Evolutionary conservation across 2,113 vertebrate genomes (phyloP), one percentile per base, ranked within the genome.

Genomic region (Epinephelus cyanopodus): DNA sequence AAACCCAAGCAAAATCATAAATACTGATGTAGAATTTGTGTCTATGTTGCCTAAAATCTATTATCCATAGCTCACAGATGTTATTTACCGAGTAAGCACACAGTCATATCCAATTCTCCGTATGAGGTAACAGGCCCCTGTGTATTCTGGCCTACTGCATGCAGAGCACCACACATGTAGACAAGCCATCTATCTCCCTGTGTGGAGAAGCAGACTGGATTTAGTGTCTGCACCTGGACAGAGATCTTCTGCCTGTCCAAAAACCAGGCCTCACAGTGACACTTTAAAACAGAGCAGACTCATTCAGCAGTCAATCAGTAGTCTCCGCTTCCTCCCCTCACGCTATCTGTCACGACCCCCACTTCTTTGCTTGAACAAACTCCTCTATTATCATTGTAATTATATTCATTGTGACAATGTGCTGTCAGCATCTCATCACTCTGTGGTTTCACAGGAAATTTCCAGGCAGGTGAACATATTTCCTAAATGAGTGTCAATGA

Each of bases 141-240:
- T 90, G 86, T 74, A 64, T 85, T 86, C 70, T 60, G 69, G 60
- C 67, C 63, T 73, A 61, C 77, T 79, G 76, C 71, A 64, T 57
- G 53, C 65, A 64, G 57, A 78, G 54, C 84, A 74, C 87, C 90
- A 91, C 89, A 92, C 90, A 90, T 88, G 86, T 62, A 88, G 90
- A 86, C 68, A 65, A 79, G 77, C 63, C 79, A 90, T 91, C 83
- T 63, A 76, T 87, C 81, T 89, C 72, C 54, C 67, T 37, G 82
- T 78, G 82, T 77, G 81, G 56, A 89, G 83, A 69, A 74, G 65
- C 81, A 79, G 58, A 33, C 68, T 84, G 89, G 90, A 93, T 94
- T 93, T 93, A 94, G 84, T 90, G 89, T 90, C 82, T 92, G 89
- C 95, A 94, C 92, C 93, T 95, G 94, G 94, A 58, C 79, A 68